These are phyloP conservation scores for Crotalus tigris DNA, from an alignment of 2,113 vertebrate species.

Conservation along the genomic window DNA sequence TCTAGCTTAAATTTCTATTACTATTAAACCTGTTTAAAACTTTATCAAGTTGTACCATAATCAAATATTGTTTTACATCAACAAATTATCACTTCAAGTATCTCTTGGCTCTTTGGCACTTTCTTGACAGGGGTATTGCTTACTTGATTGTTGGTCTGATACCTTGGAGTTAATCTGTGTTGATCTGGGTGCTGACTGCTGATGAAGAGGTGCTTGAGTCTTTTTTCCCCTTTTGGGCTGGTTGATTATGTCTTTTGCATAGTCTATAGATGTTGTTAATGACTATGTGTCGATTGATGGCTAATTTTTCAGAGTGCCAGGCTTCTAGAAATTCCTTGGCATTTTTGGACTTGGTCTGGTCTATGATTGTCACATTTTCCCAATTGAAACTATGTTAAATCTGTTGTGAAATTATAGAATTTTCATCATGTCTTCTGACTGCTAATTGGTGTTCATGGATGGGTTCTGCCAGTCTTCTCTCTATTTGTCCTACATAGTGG, in stretches of 20 bases:
- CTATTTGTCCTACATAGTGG: not conserved
- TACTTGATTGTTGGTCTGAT: not conserved
- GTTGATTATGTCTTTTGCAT: not conserved
- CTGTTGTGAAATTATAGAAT: not conserved
- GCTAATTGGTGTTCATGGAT: not conserved
- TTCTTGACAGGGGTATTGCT: not conserved
- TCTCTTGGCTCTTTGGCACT: not conserved
- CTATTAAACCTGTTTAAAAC: too few species aligned
- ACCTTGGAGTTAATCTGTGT: not conserved
- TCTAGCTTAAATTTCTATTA: too few species aligned
- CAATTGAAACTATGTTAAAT: not conserved
- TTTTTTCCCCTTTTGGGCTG: not conserved
- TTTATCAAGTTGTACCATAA: too few species aligned
- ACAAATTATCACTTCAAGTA: too few species aligned
- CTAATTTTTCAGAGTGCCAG: not conserved
- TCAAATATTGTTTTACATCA: too few species aligned
- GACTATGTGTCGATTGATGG: not conserved
- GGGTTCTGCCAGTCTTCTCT: not conserved
- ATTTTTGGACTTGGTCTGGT: not conserved
- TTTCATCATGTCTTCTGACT: not conserved
- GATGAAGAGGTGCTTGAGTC: not conserved
- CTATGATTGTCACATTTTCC: not conserved
- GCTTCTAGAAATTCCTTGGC: not conserved
- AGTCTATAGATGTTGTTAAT: not conserved
- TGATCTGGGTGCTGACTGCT: not conserved